Base-by-base conservation (phyloP, 1,140 invertebrate genomes). In the Bombus sylvicola region DNA sequence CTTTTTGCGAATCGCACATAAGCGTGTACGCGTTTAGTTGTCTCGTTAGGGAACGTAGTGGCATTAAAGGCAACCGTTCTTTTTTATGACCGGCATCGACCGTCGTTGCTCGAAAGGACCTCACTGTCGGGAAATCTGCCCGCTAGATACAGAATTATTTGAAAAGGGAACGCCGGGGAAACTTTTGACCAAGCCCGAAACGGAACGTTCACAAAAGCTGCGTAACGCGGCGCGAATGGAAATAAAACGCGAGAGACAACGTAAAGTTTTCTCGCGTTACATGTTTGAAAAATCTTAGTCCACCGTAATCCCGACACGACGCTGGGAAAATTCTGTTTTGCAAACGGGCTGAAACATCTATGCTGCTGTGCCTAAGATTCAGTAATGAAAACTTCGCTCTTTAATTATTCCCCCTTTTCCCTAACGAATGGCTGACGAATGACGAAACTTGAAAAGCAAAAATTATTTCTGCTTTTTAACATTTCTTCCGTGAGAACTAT, bases 121-220 rank as follows among this genome's bases (percentile, higher is more conserved):
- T 1, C 76, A 1, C 41, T 12, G 41, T 68, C 15, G 37, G 31
- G 15, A 47, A 79, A 68, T 53, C 43, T 28, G 3, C 22, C 41
- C n/a, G 10, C n/a, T 5, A 31, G n/a, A 68, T 47, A 68, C 31
- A 53, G 77, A 79, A 79, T 79, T 79, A 79, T 69, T 68, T 37
- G 77, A 53, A 66, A 79, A 34, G 62, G 41, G 31, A 68, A 68
- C 13, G 37, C 15, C 6, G 15, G 22, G 2, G 4, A 28, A 43
- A 18, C n/a, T 57, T 78, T 78, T 78, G 59, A n/a, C 31, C 34
- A 31, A 28, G 25, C n/a, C 6, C 13, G 77, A 37, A 53, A 47
- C 64, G 77, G 6, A n/a, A 68, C 41, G 25, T 53, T 47, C n/a
- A 15, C 76, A 39, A 66, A 41, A 78, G 43, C 9, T 64, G 59